A percentile compares a stretch with the other conserved stretches of the same genome.
phyloP scores from a whole-genome alignment of 2,888 invertebrate species.

The Yponomeuta evonymella region DNA sequence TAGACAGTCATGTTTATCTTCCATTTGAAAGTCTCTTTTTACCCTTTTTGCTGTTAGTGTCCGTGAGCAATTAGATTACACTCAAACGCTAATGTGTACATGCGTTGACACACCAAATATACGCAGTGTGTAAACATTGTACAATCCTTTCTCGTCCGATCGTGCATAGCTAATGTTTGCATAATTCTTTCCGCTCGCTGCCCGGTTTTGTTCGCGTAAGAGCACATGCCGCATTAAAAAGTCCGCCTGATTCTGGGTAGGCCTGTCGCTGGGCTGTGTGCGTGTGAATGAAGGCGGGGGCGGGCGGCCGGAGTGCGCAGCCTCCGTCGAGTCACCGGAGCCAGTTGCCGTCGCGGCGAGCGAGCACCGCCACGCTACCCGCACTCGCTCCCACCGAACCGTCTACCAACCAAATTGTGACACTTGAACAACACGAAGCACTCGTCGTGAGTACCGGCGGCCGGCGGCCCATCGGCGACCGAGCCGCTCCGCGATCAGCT shows the following conservation, averaged over 20 bases:
- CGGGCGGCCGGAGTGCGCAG: slow-evolving; percentile 50
- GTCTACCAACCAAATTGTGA: slow-evolving; percentile 45
- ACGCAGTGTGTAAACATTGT: slow-evolving; percentile 6
- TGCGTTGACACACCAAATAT: not conserved
- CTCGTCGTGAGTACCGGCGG: slow-evolving; percentile 52
- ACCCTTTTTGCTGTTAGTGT: not conserved
- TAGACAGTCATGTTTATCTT: not conserved
- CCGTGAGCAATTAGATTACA: not conserved
- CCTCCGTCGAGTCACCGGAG: slow-evolving; percentile 57
- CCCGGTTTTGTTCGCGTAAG: slow-evolving; percentile 52
- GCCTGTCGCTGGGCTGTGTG: slow-evolving; percentile 35
- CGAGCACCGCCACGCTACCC: slow-evolving; percentile 47
- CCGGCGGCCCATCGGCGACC: not conserved
- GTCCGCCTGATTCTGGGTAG: slow-evolving; percentile 64
- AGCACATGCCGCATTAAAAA: slow-evolving; percentile 66
- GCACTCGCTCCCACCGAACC: slow-evolving; percentile 33
- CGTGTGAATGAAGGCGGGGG: slow-evolving; percentile 71
- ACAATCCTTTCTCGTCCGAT: not conserved
- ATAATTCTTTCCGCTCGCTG: slow-evolving; percentile 29
- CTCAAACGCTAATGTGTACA: not conserved
- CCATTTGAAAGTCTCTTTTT: not conserved
- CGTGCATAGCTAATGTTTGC: slow-evolving; percentile 43
- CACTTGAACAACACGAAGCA: slow-evolving; percentile 36
- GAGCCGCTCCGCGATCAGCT: slow-evolving; percentile 2
- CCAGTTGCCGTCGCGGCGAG: slow-evolving; percentile 65